These are phyloP conservation scores for Elanoides forficatus DNA, from an alignment of 2,113 vertebrate species.

Conservation along the genomic window DNA sequence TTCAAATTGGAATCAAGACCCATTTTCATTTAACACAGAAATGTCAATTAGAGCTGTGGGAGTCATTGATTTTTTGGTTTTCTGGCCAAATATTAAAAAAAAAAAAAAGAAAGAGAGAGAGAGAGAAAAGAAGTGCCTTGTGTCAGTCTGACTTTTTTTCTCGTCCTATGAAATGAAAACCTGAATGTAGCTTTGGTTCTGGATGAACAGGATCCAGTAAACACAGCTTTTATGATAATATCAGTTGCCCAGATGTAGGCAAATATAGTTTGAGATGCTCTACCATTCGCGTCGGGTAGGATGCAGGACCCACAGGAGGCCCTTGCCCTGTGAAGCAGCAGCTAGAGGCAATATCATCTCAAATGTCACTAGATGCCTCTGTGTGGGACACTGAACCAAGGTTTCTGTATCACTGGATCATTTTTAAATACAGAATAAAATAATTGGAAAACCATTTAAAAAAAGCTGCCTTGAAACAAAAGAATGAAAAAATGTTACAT, in stretches of 20 bases:
- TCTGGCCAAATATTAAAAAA: not conserved
- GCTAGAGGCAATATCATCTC: not conserved
- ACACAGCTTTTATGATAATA: not conserved
- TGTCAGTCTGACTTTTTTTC: not conserved
- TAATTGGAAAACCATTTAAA: rapidly evolving
- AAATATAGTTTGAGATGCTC: not conserved
- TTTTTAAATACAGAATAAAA: not conserved
- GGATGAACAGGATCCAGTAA: not conserved
- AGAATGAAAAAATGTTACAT: not conserved
- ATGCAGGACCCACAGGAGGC: not conserved
- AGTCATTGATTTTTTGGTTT: slow-evolving; percentile 54
- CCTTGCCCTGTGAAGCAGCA: not conserved
- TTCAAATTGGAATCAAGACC: slow-evolving; percentile 39
- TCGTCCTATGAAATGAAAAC: not conserved
- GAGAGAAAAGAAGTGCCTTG: not conserved
- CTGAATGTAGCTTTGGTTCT: not conserved
- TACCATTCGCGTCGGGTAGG: not conserved
- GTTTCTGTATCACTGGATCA: not conserved
- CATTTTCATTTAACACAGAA: slow-evolving; percentile 55
- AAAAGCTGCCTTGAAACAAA: not conserved
- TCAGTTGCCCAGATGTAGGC: not conserved
- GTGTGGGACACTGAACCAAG: not conserved
- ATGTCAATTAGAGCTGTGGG: slow-evolving; percentile 45
- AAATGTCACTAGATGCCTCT: not conserved
- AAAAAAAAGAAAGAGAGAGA: not conserved